Conservation (phyloP, 1,140 invertebrate species). For the Formica exsecta region DNA sequence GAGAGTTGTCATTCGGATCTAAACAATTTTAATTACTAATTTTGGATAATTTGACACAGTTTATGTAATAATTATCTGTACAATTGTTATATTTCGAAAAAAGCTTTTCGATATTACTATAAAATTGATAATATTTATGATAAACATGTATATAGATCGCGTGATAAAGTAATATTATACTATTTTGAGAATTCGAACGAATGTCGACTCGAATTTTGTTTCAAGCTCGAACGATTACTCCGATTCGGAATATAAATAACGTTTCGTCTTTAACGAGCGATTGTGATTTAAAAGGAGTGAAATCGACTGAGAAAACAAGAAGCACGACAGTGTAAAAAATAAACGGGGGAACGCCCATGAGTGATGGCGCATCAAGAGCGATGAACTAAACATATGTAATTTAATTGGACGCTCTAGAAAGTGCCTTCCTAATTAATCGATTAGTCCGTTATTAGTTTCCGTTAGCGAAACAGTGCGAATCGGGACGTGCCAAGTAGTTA, state of each 20-base stretch:
- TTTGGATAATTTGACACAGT: not conserved
- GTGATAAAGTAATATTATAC: constrained; percentile 10
- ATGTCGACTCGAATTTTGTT: constrained; percentile 10
- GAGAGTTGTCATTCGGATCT: no score
- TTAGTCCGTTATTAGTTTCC: constrained; percentile 52
- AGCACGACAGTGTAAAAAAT: constrained; percentile 50
- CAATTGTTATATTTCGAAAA: not conserved
- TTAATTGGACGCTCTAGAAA: constrained; percentile 75
- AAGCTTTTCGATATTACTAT: not conserved
- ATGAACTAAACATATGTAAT: constrained; percentile 58
- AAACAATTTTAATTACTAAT: not conserved
- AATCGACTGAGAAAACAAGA: constrained; percentile 64
- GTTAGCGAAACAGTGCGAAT: not conserved
- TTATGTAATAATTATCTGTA: not conserved
- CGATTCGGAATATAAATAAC: constrained; percentile 54
- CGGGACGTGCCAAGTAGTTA: constrained; percentile 26
- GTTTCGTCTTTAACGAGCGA: constrained; percentile 45
- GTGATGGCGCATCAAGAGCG: constrained; percentile 53
- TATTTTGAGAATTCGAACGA: not conserved
- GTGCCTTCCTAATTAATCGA: constrained; percentile 70
- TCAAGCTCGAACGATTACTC: not conserved
- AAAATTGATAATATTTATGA: constrained; percentile 1
- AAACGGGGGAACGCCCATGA: constrained; percentile 65
- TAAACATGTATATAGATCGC: not conserved
- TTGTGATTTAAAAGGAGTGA: constrained; percentile 74